Conservation (phyloP, 2,113 vertebrate species). For the Solenodon paradoxus region DNA sequence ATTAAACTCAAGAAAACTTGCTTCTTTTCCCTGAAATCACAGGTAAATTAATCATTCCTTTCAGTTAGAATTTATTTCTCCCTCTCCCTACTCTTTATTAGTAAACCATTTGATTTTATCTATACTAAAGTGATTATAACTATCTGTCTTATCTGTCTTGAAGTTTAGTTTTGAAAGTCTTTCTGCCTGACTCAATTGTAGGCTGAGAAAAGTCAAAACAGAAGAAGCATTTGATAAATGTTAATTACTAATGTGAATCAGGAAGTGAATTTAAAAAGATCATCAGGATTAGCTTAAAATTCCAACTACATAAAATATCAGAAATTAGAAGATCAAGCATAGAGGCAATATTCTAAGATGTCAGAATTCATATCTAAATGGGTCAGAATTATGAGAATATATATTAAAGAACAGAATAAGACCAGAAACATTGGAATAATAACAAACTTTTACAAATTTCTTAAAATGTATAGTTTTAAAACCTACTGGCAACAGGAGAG, state of each 20-base stretch:
- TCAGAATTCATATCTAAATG: background rate
- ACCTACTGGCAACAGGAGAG: background rate
- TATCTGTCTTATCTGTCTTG: background rate
- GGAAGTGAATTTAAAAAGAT: background rate
- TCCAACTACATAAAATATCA: background rate
- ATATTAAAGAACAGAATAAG: background rate
- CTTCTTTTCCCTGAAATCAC: conserved; percentile 3
- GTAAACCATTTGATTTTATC: conserved; percentile 42
- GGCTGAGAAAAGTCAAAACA: background rate
- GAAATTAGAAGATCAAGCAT: background rate
- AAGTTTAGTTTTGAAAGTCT: background rate
- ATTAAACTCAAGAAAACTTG: background rate
- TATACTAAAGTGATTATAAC: background rate
- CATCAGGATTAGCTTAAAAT: background rate
- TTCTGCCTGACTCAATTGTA: background rate
- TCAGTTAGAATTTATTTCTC: background rate
- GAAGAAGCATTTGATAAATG: background rate
- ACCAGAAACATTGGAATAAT: background rate
- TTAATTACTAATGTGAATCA: background rate
- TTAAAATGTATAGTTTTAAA: background rate
- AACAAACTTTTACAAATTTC: background rate
- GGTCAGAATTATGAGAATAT: background rate
- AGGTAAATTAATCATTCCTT: background rate
- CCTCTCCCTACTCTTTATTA: background rate
- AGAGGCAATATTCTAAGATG: background rate